Evolutionary conservation across 1,140 invertebrate genomes (phyloP), one percentile per base, ranked within the genome.

Genomic region (Trinorchestia longiramus): DNA sequence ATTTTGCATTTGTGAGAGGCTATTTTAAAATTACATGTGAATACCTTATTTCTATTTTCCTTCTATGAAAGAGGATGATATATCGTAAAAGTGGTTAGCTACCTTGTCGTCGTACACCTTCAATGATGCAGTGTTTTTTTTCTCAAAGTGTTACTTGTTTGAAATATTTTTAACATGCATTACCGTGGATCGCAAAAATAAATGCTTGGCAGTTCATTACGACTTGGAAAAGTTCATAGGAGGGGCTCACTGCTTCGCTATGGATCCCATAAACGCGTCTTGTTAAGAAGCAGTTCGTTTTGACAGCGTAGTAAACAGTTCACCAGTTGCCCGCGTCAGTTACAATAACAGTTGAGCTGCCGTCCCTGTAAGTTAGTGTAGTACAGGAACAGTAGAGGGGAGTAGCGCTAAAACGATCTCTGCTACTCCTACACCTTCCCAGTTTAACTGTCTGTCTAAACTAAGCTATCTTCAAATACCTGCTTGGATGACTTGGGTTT

Each of bases 281-380:
- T 77, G 62, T 77, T 77, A 77, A 77, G 62, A 77, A 77, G 28
- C 43, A n/a, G 43, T 47, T 47, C 92, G 92, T 94, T 94, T 43
- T 94, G 92, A 94, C 92, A 45, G 92, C 23, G 41, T 47, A 40
- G 92, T 45, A 94, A 94, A 47, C 92, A 94, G 43, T 15, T 40
- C 43, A 23, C 92, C 92, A 45, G 92, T 94, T 45, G 92, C 43
- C 40, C 36, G 92, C 47, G 92, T 94, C 92, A 94, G 92, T 94
- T 94, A 94, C 92, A 94, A 94, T 94, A 94, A 94, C 92, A 94
- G 43, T 94, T 47, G 44, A 94, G 44, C 92, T 94, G 43, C 15
- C 43, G 88, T 41, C 43, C 15, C 8, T 91, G 43, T 42, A 28
- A 91, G 19, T 23, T 42, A 28, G 88, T 42, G 4, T 42, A 43